Evolutionary conservation across 2,113 vertebrate species (phyloP).

Genomic region (Heloderma charlesbogerti): DNA sequence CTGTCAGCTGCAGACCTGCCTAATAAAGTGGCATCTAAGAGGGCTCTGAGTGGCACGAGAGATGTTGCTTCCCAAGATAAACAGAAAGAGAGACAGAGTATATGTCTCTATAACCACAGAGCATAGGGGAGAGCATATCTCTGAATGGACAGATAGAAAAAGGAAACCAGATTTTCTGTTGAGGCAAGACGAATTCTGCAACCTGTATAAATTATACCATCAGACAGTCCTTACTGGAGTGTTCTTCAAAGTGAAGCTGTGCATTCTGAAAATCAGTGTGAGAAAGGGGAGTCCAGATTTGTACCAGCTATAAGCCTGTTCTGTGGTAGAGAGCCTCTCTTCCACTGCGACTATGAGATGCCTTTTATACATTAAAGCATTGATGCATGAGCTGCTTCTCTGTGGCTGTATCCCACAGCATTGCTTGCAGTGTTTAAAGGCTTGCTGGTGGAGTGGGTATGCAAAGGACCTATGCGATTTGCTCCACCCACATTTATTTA

Average conservation of each 20-base stretch:
- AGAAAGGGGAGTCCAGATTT: background rate
- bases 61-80: background rate
- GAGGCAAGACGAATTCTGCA: no score
- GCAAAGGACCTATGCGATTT: background rate
- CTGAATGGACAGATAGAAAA: background rate
- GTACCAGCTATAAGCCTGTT: no score
- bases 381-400: background rate
- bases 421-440: background rate
- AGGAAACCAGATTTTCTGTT: background rate
- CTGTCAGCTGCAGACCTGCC: background rate
- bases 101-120: background rate
- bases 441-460: background rate
- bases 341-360: background rate
- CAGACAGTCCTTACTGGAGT: background rate
- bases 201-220: background rate
- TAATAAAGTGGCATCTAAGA: background rate
- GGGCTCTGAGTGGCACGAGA: background rate
- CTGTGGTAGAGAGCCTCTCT: background rate
- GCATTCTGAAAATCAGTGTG: background rate
- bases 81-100: background rate
- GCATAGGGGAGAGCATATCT: background rate
- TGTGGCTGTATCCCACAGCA: background rate
- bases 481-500: no score
- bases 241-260: background rate
- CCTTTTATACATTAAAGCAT: background rate